Base-by-base conservation (phyloP, 1,140 invertebrate genomes). In the Drosophila aff. region DNA sequence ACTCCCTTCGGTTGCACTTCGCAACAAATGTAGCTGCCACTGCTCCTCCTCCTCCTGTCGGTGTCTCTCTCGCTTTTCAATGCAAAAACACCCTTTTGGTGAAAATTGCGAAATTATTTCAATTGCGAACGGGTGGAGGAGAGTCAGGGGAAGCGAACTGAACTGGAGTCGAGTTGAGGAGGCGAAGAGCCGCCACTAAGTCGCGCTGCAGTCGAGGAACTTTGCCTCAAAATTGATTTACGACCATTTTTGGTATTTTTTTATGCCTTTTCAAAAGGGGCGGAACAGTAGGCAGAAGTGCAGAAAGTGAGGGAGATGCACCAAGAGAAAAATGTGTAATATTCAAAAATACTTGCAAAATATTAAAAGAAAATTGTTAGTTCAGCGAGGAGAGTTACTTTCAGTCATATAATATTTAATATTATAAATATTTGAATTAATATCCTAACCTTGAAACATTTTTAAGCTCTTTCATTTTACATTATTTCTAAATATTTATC, bases 211-310 rank as follows among this genome's bases (percentile, higher is more conserved):
- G 63, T 66, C 63, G 63, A 21, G 64, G 67, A 76, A 66, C 60
- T 60, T 49, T 72, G 82, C 77, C 59, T 58, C 65, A 75, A 83
- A 89, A 84, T 84, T 90, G 85, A 89, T 89, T 89, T 89, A 89
- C 82, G 85, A 62, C 74, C 69, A 73, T 78, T 75, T 75, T 60
- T 61, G 64, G 63, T 71, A 77, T 68, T 65, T 74, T 65, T 60
- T 72, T 72, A 60, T 73, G 67, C 21, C 38, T 61, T 43, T 69
- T 60, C 15, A 36, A 41, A 41, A 38, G 65, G 52, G 67, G 44
- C 55, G 66, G 33, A 41, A 36, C 52, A 53, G 49, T 38, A 41
- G 11, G 18, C 26, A 3, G 28, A 33, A 23, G 47, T 21, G 28
- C 28, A n/a, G 23, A 36, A 66, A 33, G 26, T 46, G 31, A 38